Evolutionary conservation across 2,888 invertebrate genomes (phyloP), one percentile per base, ranked within the genome.

Genomic region (Drosophila sordidula): DNA sequence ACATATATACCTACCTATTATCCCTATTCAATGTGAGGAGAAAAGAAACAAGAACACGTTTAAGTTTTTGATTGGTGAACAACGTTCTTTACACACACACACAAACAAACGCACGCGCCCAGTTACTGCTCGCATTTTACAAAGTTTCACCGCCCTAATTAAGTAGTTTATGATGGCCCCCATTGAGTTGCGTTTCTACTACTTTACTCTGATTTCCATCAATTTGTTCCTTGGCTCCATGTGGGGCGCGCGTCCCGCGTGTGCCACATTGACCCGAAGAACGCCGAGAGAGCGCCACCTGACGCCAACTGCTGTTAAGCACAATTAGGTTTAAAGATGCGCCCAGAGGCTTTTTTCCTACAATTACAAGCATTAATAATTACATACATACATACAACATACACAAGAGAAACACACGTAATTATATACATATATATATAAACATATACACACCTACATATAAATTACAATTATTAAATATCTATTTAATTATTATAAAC

Each of bases 311-410:
- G 85, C 76, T 85, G 80, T 79, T 59, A 70, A 81, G 85, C 85
- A 87, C 85, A 85, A 87, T 87, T 87, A 84, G 78, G 87, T 83
- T 84, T 80, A 83, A 73, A 71, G 80, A 78, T 80, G 81, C 87
- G 85, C 87, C 85, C 82, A 85, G 85, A 85, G 85, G 85, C 85
- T 85, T 81, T 70, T 71, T 85, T 82, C 73, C 85, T 81, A 81
- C 69, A 52, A 78, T 83, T 75, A 84, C 56, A 58, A 58, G 41
- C 46, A 75, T 66, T 64, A 44, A 42, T 63, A 49, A 29, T 68
- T 61, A 65, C 67, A 82, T 71, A 70, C 63, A 75, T 47, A 78
- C 49, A 68, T 46, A 71, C 55, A 62, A 56, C n/a, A 57, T 36
- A 69, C 49, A 74, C 34, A 62, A 29, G 16, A 41, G 39, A 5